Base-by-base conservation (phyloP, 1,140 invertebrate genomes). In the Leptinotarsa undecemlineata region DNA sequence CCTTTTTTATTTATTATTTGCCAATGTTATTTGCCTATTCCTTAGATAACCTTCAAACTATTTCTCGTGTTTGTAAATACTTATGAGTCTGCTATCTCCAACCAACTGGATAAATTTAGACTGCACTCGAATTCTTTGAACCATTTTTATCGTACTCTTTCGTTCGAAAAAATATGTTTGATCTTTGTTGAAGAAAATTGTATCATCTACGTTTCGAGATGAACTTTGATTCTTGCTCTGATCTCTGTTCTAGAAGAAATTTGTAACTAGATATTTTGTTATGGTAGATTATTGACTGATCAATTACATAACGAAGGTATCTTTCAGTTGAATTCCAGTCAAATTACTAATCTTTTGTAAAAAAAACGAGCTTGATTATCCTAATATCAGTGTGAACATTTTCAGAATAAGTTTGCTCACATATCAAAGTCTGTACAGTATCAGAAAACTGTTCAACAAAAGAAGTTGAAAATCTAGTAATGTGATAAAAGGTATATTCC, bases 21-120 rank as follows among this genome's bases (percentile, higher is more conserved):
- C 74, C 63, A 76, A 76, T 73, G 70, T 76, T 76, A 76, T 76
- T 76, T 76, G 74, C 60, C 74, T 76, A 76, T 76, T 76, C 71
- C 64, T 68, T 60, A 72, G 74, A 76, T 76, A 76, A 76, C 74
- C 74, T 76, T 72, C 74, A 76, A 76, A 76, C 74, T 76, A 76
- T 74, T 71, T 69, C 74, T 66, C 20, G 62, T 76, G 74, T 69
- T 76, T 76, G 71, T 76, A 69, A 72, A 76, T 72, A 76, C 70
- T 61, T 63, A 48, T 66, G 14, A 61, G 48, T 57, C 69, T 57
- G 51, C 51, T 57, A 57, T 57, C 51, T 57, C 51, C 51, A 57
- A 33, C 64, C 26, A 13, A 33, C 64, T 48, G 68, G 26, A 51
- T 48, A 70, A 70, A 57, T 70, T 70, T 70, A 70, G 68, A 70